Evolutionary conservation across 2,113 vertebrate genomes (phyloP).

Genomic region (Mesembrinibis cayennensis): DNA sequence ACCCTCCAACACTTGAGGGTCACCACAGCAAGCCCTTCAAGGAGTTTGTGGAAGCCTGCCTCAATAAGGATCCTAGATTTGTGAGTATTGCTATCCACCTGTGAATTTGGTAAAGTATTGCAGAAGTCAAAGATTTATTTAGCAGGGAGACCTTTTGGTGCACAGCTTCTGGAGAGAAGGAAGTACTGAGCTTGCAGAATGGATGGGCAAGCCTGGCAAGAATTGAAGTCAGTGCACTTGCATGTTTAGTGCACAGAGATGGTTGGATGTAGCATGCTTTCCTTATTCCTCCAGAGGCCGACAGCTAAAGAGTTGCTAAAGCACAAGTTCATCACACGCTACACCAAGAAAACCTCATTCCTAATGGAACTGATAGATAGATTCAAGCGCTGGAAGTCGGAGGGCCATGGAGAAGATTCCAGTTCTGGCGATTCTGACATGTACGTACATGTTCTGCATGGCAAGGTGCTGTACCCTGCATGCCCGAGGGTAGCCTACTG

Average conservation of each 20-base stretch:
- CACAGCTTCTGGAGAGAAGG: not conserved
- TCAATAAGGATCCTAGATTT: conserved; percentile 97
- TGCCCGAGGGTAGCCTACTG: not conserved
- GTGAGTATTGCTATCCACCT: conserved; percentile 77
- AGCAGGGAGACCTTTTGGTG: not conserved
- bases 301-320: conserved; percentile 96
- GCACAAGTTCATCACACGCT: conserved; percentile 93
- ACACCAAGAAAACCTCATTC: conserved; percentile 97
- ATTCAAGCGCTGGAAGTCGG: conserved; percentile 95
- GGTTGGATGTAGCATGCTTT: not conserved
- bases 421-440: conserved; percentile 96
- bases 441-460: conserved; percentile 57
- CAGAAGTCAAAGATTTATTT: not conserved
- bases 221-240: not conserved
- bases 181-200: not conserved
- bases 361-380: conserved; percentile 95
- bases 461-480: not conserved
- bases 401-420: conserved; percentile 94
- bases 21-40: conserved; percentile 98
- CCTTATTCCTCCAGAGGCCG: conserved; percentile 79
- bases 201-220: not conserved
- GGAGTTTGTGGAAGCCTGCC: conserved; percentile 96
- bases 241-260: not conserved
- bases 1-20: conserved; percentile 93
- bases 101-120: not conserved